A percentile compares a stretch with the other conserved stretches of the same genome.
Evolutionary conservation across 2,797 vertebrate species (phyloP).

Genomic region (Sus cebifrons): DNA sequence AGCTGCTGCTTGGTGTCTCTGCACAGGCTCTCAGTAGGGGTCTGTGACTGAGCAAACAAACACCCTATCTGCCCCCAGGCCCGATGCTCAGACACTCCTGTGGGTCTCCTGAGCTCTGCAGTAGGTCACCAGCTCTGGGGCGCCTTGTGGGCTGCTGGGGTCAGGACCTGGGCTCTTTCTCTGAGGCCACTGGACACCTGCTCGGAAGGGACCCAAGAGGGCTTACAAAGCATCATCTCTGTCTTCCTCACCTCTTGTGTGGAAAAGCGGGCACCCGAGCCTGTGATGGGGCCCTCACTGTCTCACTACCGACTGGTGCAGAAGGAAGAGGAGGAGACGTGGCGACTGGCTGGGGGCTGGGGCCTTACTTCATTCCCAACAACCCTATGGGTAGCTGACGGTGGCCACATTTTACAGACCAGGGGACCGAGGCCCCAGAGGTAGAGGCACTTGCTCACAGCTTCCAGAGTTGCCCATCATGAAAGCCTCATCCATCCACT

Average conservation of each 20-base stretch:
- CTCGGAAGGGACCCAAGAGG: background rate
- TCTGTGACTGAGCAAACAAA: background rate
- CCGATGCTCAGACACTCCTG: background rate
- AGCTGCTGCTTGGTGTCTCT: background rate
- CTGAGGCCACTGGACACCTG: background rate
- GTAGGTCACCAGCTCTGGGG: background rate
- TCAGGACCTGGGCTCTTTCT: background rate
- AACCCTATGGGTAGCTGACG: background rate
- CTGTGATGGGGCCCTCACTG: fast-evolving
- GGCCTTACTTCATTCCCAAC: background rate
- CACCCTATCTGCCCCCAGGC: background rate
- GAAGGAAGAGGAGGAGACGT: background rate
- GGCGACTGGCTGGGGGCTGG: background rate
- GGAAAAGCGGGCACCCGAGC: background rate
- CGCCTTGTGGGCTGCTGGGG: background rate
- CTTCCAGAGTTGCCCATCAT: background rate
- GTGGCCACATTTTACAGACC: background rate
- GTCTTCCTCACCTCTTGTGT: background rate
- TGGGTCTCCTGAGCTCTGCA: background rate
- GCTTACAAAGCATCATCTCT: background rate
- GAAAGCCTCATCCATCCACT: background rate
- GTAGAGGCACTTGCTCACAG: background rate
- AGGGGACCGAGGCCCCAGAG: background rate
- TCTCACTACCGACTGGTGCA: background rate
- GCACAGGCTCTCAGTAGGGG: background rate